Base-by-base conservation (phyloP, 2,797 vertebrate species). In the Decapterus maruadsi region DNA sequence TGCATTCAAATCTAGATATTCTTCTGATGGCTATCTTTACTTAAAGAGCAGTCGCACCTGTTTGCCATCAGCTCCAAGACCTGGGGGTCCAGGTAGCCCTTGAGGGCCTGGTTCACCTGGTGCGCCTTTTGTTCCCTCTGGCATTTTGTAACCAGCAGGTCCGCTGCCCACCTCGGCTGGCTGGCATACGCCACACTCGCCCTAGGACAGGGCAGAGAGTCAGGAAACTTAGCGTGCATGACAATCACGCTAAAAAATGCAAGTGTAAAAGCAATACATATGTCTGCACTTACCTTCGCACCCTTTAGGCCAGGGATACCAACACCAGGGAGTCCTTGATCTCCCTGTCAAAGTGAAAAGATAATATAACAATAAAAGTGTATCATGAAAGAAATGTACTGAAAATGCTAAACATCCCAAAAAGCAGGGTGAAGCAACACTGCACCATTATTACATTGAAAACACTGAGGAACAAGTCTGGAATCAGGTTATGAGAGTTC, bases 101-200 rank as follows among this genome's bases (percentile, higher is more conserved):
- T 63, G 89, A 55, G 72, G 85, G 4, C 95, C 95, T 5, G 74
- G 90, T 65, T 91, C 81, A 0, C 93, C 90, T 16, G 29, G 72
- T 8, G 71, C 77, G 56, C 90, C 91, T 61, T 8, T 60, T 16
- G 22, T 55, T 75, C 83, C 89, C 3, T 85, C 90, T 0, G 77
- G 81, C 45, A 94, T 6, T 86, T 91, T 93, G 62, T 87, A 26
- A 31, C 31, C 56, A 5, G 80, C 36, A 0, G 83, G 83, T 34
- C 83, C 81, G 11, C 82, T 77, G 57, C 84, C 93, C 29, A 83
- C 72, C 70, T 95, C 94, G 0, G 68, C 72, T 2, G 80, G 72
- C 43, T 90, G 81, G 62, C 94, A 96, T 26, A 86, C 14, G 14
- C 92, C 93, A 19, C 94, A 95, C 29, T 94, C 87, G 2, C 95